phyloP scores from a whole-genome alignment of 2,888 invertebrate species.

The Amphipoea oculea region DNA sequence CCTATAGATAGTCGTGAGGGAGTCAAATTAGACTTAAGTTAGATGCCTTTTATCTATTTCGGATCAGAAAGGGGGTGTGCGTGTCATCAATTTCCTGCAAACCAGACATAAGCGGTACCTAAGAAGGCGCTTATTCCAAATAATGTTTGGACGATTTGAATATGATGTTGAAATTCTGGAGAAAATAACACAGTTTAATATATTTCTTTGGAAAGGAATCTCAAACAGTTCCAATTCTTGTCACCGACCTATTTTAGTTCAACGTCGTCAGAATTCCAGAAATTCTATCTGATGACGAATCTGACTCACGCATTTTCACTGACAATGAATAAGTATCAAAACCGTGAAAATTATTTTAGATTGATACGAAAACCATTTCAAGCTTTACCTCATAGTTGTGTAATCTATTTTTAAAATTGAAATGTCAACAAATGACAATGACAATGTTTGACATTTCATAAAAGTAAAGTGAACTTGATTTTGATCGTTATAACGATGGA shows the following conservation, averaged over 20 bases:
- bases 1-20: background rate
- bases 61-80: background rate
- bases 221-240: conserved; percentile 17
- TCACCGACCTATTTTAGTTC: conserved; percentile 55
- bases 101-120: background rate
- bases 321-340: conserved; percentile 14
- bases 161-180: background rate
- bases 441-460: background rate
- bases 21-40: background rate
- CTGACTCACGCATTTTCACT: conserved; percentile 30
- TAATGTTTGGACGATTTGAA: background rate
- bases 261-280: conserved; percentile 53
- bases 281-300: conserved; percentile 42
- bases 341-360: background rate
- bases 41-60: background rate
- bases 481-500: no score
- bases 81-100: background rate
- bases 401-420: background rate
- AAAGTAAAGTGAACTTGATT: background rate
- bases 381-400: background rate
- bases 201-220: conserved; percentile 26
- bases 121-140: background rate
- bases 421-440: background rate
- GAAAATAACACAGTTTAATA: conserved; percentile 15
- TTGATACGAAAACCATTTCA: background rate